phyloP scores from a whole-genome alignment of 92 coral and sea anemone genomes.

The Siderastrea siderea region DNA sequence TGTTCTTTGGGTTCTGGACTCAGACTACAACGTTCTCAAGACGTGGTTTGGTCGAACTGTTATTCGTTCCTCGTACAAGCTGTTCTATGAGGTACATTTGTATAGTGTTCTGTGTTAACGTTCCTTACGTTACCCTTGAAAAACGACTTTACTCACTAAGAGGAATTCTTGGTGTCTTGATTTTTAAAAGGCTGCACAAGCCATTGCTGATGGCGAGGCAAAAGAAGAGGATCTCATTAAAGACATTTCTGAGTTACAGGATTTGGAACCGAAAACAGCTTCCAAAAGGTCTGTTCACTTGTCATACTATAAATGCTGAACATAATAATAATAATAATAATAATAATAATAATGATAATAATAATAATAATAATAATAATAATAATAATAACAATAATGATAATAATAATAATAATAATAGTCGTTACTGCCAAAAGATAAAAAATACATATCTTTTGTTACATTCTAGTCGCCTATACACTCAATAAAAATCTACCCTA shows the following conservation, averaged over 20 bases:
- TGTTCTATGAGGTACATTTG: constrained; percentile 84
- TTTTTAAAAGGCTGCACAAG: constrained; percentile 84
- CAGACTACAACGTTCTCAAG: constrained; percentile 78
- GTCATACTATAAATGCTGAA: too few species aligned
- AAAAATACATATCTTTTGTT: too few species aligned
- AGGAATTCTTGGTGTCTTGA: not conserved
- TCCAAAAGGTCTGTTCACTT: constrained; percentile 50
- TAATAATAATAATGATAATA: too few species aligned
- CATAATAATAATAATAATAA: too few species aligned
- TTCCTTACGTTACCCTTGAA: not conserved
- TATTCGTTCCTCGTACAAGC: constrained; percentile 89
- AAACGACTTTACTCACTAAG: not conserved
- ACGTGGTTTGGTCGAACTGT: constrained; percentile 95
- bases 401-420: too few species aligned
- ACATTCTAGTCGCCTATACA: too few species aligned
- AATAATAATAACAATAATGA: too few species aligned
- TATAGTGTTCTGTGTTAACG: not conserved
- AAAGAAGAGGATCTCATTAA: constrained; percentile 67
- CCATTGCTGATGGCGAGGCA: constrained; percentile 80
- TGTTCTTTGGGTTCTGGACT: constrained; percentile 89
- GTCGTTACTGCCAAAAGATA: too few species aligned
- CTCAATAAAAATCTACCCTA: too few species aligned
- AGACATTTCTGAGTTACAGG: constrained; percentile 87
- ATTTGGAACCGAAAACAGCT: constrained; percentile 46
- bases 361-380: too few species aligned